phyloP scores from a whole-genome alignment of 2,888 invertebrate genomes.

The Lepidocyrtinus sp. region DNA sequence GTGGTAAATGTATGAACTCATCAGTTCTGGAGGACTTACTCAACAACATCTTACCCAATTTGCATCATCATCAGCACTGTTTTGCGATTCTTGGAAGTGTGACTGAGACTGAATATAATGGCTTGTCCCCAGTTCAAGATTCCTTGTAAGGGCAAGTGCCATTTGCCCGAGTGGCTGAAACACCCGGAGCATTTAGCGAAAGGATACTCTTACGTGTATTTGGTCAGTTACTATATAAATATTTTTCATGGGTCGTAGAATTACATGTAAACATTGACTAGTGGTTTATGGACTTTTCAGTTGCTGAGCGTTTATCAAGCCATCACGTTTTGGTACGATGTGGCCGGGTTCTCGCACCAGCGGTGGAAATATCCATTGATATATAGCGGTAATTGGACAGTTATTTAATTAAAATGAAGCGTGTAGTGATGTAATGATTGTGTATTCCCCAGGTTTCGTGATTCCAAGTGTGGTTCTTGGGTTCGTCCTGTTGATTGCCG shows the following conservation, averaged over 20 bases:
- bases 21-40: too few relatives aligned
- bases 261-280: too few relatives aligned
- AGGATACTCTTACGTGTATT: slow-evolving; percentile 53
- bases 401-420: background rate
- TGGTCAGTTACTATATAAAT: slow-evolving; percentile 56
- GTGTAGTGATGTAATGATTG: background rate
- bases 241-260: too few relatives aligned
- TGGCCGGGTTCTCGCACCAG: slow-evolving; percentile 42
- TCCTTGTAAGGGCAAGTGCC: too few relatives aligned
- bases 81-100: too few relatives aligned
- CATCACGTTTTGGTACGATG: slow-evolving; percentile 59
- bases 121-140: too few relatives aligned
- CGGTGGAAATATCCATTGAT: slow-evolving; percentile 52
- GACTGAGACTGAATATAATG: too few relatives aligned
- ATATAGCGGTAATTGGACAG: slow-evolving; percentile 43
- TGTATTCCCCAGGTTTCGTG: slow-evolving; percentile 36
- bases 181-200: slow-evolving; percentile 48
- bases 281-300: too few relatives aligned
- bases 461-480: slow-evolving; percentile 47
- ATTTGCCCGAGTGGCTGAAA: slow-evolving; percentile 40
- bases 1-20: too few relatives aligned
- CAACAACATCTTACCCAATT: too few relatives aligned
- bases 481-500: slow-evolving; percentile 52
- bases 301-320: slow-evolving; percentile 54
- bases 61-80: too few relatives aligned